Conservation (phyloP, 2,797 vertebrate genomes). For the Lateolabrax maculatus region DNA sequence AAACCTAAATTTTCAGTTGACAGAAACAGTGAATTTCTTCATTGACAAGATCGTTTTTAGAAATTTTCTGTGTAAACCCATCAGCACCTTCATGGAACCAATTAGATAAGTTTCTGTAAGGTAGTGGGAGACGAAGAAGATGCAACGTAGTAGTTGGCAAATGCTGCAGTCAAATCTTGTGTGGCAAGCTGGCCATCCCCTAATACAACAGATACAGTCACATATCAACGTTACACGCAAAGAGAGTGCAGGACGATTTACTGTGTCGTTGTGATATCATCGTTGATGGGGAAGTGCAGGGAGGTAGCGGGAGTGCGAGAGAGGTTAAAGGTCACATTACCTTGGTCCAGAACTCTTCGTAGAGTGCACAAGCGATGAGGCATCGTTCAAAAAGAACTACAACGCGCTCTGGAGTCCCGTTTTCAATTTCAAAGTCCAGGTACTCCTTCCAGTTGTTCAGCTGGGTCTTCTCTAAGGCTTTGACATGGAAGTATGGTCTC, state of each 20-base stretch:
- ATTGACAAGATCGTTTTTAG: conserved; percentile 97
- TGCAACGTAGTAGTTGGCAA: conserved; percentile 99
- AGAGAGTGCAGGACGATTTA: conserved; percentile 96
- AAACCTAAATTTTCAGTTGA: conserved; percentile 79
- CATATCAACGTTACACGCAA: conserved; percentile 99
- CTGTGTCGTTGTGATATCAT: conserved; percentile 95
- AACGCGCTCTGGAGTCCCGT: conserved; percentile 96
- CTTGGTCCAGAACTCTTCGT: conserved; percentile 99
- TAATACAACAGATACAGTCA: conserved; percentile 99
- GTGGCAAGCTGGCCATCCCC: conserved; percentile 99
- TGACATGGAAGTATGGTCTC: conserved; percentile 99
- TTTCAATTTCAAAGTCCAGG: conserved; percentile 99
- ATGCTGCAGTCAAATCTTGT: conserved; percentile 99
- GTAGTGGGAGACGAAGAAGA: conserved; percentile 99
- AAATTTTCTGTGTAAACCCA: conserved; percentile 99
- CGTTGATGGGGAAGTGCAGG: conserved; percentile 89
- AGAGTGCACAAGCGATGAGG: conserved; percentile 98
- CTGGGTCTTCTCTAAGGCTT: conserved; percentile 98
- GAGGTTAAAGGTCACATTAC: conserved; percentile 83
- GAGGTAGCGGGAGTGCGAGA: conserved; percentile 72
- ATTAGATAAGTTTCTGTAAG: conserved; percentile 99
- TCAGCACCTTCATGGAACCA: conserved; percentile 99
- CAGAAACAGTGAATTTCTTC: conserved; percentile 88
- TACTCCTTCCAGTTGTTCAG: conserved; percentile 99
- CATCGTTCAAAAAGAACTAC: conserved; percentile 99